Percentiles rank a stretch among this genome's conserved stretches.
Conservation (phyloP, 2,113 vertebrate species). For the human (Homo sapiens) region DNA sequence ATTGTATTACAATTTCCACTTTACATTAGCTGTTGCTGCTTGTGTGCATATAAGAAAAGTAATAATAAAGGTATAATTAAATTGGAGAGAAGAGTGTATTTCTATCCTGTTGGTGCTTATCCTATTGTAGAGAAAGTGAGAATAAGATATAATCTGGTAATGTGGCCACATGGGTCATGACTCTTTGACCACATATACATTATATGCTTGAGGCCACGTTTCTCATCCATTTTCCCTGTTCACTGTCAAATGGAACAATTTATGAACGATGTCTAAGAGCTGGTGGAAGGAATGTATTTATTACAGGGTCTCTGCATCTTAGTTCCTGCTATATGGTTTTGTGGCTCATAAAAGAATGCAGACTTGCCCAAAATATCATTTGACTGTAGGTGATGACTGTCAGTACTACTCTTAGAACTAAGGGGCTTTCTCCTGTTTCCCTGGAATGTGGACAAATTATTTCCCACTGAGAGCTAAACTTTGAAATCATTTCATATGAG, state of each 20-base stretch:
- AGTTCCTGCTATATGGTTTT: not conserved
- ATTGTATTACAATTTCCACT: slow-evolving; percentile 11
- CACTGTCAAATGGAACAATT: slow-evolving; percentile 27
- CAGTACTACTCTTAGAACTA: not conserved
- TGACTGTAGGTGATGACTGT: not conserved
- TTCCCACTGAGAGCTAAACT: not conserved
- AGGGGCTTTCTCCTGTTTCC: not conserved
- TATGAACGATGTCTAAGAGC: not conserved
- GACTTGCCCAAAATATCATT: not conserved
- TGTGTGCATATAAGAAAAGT: not conserved
- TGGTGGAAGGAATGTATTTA: not conserved
- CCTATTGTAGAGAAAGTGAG: not conserved
- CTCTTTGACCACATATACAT: not conserved
- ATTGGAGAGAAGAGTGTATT: not conserved
- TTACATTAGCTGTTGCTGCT: not conserved
- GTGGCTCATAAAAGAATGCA: not conserved
- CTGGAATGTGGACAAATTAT: not conserved
- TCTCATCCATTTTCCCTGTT: not conserved
- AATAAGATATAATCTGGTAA: not conserved
- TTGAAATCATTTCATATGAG: not conserved
- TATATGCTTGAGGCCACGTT: not conserved
- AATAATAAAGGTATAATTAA: not conserved
- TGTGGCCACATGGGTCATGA: not conserved
- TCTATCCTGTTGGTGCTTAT: not conserved
- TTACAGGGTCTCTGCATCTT: slow-evolving; percentile 4